These are phyloP conservation scores for Arrhamphus sclerolepis DNA, from an alignment of 2,797 vertebrate species.

Conservation along the genomic window DNA sequence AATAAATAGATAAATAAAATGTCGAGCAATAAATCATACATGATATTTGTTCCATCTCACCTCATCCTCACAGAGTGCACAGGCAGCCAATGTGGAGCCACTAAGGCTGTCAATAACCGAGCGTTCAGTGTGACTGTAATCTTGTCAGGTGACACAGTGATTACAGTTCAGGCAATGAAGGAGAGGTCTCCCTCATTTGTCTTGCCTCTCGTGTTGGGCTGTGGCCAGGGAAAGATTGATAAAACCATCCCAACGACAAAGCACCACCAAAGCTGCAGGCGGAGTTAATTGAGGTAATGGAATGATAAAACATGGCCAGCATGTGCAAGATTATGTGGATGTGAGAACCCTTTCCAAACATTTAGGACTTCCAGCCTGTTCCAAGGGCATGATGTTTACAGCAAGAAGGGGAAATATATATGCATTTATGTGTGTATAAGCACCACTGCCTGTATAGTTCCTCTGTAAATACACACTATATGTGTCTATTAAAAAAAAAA, in stretches of 20 bases:
- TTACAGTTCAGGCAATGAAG: constrained; percentile 73
- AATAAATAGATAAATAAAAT: constrained; percentile 23
- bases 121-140: constrained; percentile 49
- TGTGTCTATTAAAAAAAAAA: no score
- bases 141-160: constrained; percentile 66
- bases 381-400: background rate
- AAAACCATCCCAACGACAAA: constrained; percentile 37
- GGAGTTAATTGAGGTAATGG: constrained; percentile 45
- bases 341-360: constrained; percentile 14
- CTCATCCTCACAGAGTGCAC: constrained; percentile 21
- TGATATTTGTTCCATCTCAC: constrained; percentile 29
- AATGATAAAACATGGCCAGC: constrained; percentile 34
- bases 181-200: constrained; percentile 57
- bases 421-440: no score
- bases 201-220: constrained; percentile 58
- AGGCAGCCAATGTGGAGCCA: constrained; percentile 27
- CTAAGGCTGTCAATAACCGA: constrained; percentile 58
- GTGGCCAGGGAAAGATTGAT: constrained; percentile 49
- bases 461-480: no score
- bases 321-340: constrained; percentile 17
- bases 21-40: constrained; percentile 30
- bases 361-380: constrained; percentile 5
- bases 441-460: no score
- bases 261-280: constrained; percentile 41
- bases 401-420: no score